Conservation (phyloP, 2,113 vertebrate species). For the Struthidea cinerea region DNA sequence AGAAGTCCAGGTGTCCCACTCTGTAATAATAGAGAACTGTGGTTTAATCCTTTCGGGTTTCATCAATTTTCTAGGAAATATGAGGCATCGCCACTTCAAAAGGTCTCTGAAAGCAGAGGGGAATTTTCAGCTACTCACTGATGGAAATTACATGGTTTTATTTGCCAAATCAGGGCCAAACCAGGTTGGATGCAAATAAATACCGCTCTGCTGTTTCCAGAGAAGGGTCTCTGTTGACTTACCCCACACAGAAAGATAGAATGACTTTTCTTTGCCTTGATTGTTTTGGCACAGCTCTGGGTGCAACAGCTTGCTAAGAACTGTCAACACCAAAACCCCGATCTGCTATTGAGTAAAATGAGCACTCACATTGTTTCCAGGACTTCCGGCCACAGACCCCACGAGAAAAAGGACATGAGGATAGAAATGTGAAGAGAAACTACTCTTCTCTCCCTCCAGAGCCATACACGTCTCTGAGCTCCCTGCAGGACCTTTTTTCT, state of each 20-base stretch:
- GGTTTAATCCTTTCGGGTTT: not conserved
- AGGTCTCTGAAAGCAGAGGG: not conserved
- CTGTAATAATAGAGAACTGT: not conserved
- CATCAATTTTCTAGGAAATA: not conserved
- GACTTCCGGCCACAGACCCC: not conserved
- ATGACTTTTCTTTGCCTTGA: not conserved
- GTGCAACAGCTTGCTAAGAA: not conserved
- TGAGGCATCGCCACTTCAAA: not conserved
- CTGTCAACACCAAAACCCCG: not conserved
- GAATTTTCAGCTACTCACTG: not conserved
- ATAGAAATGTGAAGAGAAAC: not conserved
- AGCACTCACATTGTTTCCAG: not conserved
- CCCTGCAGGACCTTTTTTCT: not conserved
- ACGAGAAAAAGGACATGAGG: not conserved
- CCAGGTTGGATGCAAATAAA: not conserved
- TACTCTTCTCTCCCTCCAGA: not conserved
- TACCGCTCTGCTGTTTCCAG: not conserved
- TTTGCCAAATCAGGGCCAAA: not conserved
- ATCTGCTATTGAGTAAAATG: not conserved
- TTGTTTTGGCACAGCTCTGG: not conserved
- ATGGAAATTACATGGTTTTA: not conserved
- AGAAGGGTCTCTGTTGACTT: not conserved
- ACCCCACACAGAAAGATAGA: not conserved
- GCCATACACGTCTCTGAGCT: not conserved
- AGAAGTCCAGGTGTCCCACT: not conserved